Base-by-base conservation (phyloP, 2,888 invertebrate species). In the Sphaerophoria taeniata region DNA sequence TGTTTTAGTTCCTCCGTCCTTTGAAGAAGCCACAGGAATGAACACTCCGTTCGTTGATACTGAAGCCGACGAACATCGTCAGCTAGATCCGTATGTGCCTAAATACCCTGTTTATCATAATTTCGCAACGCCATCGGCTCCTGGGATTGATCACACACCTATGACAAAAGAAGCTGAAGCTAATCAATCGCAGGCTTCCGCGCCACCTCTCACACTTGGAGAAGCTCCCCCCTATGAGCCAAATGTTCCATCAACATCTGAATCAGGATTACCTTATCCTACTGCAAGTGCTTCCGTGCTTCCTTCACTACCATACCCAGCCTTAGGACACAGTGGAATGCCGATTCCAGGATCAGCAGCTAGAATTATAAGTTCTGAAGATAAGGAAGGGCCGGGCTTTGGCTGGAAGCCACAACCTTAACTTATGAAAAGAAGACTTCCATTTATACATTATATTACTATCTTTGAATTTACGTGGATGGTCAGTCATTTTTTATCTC, bases 31-130 rank as follows among this genome's bases (percentile, higher is more conserved):
- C 5, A 90, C 87, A 3, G 76, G 87, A 11, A 82, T 88, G 51
- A 88, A 87, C 0, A 88, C 87, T 24, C 87, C 74, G 16, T 90
- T 90, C 24, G 49, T 88, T 0, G 90, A 90, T 43, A 83, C 80
- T 11, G 90, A 89, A 67, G 89, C 70, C 7, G 87, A 88, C 71
- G 89, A 88, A 47, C 87, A 87, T 43, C 85, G 89, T 71, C 79
- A 86, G 34, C 82, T 88, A 2, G 89, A 89, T 45, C 89, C 89
- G 9, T 90, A 88, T 33, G 79, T 90, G 43, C 90, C 90, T 4
- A 87, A 88, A 24, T 90, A 90, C 75, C 90, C 90, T n/a, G 88
- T 90, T 87, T 90, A 90, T 71, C 89, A 80, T 4, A 88, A 88
- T 70, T 89, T 90, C 74, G 89, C 11, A 31, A 47, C 39, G 81